Conservation (phyloP, 2,888 invertebrate species). For the Omphaloscelis lunosa region DNA sequence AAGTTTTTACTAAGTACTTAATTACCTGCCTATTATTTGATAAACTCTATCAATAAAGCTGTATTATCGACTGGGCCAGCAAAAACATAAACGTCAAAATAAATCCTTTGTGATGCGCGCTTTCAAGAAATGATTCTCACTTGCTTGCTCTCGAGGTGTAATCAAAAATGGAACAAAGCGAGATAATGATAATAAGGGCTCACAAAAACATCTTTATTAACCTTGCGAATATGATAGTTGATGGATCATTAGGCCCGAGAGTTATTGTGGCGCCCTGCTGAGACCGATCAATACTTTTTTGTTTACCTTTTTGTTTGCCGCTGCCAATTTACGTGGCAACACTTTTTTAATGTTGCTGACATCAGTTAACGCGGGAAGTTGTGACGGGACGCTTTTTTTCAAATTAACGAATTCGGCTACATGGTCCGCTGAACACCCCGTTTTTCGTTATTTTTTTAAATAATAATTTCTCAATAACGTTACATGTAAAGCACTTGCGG, state of each 20-base stretch:
- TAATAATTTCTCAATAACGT: conserved; percentile 43
- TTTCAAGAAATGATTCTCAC: conserved; percentile 54
- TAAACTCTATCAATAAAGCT: conserved; percentile 49
- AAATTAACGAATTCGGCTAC: conserved; percentile 60
- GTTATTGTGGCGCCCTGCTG: conserved; percentile 73
- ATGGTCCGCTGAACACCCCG: conserved; percentile 76
- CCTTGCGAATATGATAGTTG: conserved; percentile 71
- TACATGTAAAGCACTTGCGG: conserved; percentile 33
- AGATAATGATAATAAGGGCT: conserved; percentile 57
- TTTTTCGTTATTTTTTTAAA: conserved; percentile 58
- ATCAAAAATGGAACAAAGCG: conserved; percentile 66
- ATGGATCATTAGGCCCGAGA: conserved; percentile 71
- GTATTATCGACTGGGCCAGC: conserved; percentile 27
- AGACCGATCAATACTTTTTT: conserved; percentile 76
- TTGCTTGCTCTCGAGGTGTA: conserved; percentile 45
- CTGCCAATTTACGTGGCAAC: conserved; percentile 69
- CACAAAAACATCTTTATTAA: conserved; percentile 75
- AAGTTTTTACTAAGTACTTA: conserved; percentile 55
- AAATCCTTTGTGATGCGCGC: conserved; percentile 48
- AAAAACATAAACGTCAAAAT: conserved; percentile 61
- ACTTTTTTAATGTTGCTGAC: conserved; percentile 53
- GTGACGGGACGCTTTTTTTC: conserved; percentile 52
- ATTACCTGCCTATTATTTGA: conserved; percentile 56
- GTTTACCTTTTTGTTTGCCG: conserved; percentile 65
- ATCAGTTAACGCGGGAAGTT: conserved; percentile 54